Conservation (phyloP, 2,113 vertebrate species). For the Thymallus thymallus region DNA sequence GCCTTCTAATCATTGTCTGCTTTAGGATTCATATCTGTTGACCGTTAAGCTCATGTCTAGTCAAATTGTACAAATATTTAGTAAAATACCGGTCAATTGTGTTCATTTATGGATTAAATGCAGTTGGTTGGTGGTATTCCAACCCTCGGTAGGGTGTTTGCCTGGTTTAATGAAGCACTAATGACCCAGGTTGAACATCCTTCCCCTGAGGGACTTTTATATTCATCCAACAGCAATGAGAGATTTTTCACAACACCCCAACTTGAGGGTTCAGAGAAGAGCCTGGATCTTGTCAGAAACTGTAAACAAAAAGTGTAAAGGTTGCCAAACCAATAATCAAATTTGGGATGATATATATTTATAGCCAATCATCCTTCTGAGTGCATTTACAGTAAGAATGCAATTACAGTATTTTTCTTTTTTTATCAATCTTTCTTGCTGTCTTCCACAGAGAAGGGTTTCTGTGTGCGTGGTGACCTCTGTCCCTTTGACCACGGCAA, state of each 20-base stretch:
- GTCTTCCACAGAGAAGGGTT: slow-evolving; percentile 88
- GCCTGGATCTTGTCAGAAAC: too few species aligned
- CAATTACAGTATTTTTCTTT: too few species aligned
- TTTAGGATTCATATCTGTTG: too few species aligned
- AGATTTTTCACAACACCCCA: slow-evolving; percentile 11
- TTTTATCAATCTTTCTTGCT: not conserved
- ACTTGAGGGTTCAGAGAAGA: too few species aligned
- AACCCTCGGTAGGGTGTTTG: not conserved
- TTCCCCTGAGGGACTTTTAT: slow-evolving; percentile 47
- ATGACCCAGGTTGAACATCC: slow-evolving; percentile 62
- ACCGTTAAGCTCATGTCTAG: too few species aligned
- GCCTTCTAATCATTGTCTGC: too few species aligned
- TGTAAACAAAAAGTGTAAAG: too few species aligned
- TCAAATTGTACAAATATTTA: too few species aligned
- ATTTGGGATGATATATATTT: too few species aligned
- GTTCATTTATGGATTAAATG: not conserved
- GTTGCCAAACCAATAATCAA: too few species aligned
- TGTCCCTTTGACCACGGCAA: slow-evolving; percentile 95
- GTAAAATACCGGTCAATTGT: not conserved
- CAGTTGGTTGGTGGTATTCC: not conserved
- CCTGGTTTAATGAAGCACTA: slow-evolving; percentile 57
- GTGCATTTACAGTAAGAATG: too few species aligned
- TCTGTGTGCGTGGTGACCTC: slow-evolving; percentile 94
- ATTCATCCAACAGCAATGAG: slow-evolving; percentile 32
- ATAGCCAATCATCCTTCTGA: too few species aligned